Percentiles rank a stretch among this genome's conserved stretches.
These are phyloP conservation scores for Trachelipus rathkii DNA, from an alignment of 1,140 invertebrate species.

Conservation along the genomic window DNA sequence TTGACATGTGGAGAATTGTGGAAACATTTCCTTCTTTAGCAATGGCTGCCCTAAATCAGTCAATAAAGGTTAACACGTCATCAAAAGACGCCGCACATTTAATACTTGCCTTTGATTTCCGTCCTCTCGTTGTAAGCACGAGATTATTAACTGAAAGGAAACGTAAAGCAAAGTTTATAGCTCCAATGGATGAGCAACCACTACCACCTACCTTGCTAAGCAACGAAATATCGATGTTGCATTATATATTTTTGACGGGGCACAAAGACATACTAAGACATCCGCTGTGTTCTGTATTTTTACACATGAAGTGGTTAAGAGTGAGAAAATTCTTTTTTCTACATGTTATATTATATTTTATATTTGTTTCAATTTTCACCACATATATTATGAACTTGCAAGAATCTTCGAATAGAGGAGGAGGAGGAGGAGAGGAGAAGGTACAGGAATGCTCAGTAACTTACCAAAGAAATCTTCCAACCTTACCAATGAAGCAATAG, in stretches of 20 bases:
- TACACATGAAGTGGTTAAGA: conserved; percentile 65
- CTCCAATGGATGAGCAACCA: conserved; percentile 24
- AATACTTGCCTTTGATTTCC: conserved; percentile 35
- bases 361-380: too few relatives aligned
- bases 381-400: too few relatives aligned
- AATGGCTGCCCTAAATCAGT: too few relatives aligned
- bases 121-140: conserved; percentile 23
- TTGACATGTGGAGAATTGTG: too few relatives aligned
- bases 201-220: conserved; percentile 20
- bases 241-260: conserved; percentile 38
- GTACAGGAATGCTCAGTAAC: too few relatives aligned
- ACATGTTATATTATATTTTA: too few relatives aligned
- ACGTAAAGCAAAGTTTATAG: conserved; percentile 52
- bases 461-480: too few relatives aligned
- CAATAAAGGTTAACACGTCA: conserved; percentile 37
- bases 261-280: conserved; percentile 45
- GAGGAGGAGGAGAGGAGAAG: too few relatives aligned
- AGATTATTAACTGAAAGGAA: too few relatives aligned
- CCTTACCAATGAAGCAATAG: too few relatives aligned
- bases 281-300: conserved; percentile 44
- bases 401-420: too few relatives aligned
- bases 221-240: conserved; percentile 33
- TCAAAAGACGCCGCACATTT: conserved; percentile 34
- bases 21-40: too few relatives aligned
- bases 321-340: conserved; percentile 83